Percentiles rank a stretch among this genome's conserved stretches.
Evolutionary conservation across 2,888 invertebrate species (phyloP).

Genomic region (Caenorhabditis sp.): DNA sequence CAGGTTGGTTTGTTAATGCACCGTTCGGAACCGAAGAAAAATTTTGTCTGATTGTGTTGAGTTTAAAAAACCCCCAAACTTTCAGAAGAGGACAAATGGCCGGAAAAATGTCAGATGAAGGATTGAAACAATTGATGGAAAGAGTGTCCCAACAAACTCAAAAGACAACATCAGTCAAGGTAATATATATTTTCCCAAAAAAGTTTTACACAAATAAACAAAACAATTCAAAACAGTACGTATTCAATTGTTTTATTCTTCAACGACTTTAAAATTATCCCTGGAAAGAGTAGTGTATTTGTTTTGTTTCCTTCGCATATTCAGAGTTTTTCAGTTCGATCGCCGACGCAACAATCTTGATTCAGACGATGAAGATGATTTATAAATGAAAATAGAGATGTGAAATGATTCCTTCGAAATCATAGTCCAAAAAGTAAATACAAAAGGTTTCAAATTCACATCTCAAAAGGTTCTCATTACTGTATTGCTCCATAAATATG

Average conservation of each 20-base stretch:
- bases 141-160: slow-evolving; percentile 60
- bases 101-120: slow-evolving; percentile 66
- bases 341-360: slow-evolving; percentile 67
- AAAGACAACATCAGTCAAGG: slow-evolving; percentile 65
- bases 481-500: background rate
- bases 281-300: too few species aligned
- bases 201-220: background rate
- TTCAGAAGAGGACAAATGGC: slow-evolving; percentile 66
- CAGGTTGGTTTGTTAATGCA: too few species aligned
- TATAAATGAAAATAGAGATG: slow-evolving; percentile 4
- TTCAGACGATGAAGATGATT: slow-evolving; percentile 72
- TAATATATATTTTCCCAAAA: background rate
- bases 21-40: too few species aligned
- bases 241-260: too few species aligned
- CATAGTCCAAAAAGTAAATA: too few species aligned
- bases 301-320: too few species aligned
- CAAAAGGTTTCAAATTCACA: too few species aligned
- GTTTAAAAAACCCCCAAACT: background rate
- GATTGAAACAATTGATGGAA: slow-evolving; percentile 62
- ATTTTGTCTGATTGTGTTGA: background rate
- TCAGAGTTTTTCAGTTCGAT: slow-evolving; percentile 64
- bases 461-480: background rate
- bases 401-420: too few species aligned
- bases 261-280: too few species aligned
- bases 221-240: too few species aligned